phyloP scores from a whole-genome alignment of 2,797 vertebrate genomes.

The Malacoraja senta region DNA sequence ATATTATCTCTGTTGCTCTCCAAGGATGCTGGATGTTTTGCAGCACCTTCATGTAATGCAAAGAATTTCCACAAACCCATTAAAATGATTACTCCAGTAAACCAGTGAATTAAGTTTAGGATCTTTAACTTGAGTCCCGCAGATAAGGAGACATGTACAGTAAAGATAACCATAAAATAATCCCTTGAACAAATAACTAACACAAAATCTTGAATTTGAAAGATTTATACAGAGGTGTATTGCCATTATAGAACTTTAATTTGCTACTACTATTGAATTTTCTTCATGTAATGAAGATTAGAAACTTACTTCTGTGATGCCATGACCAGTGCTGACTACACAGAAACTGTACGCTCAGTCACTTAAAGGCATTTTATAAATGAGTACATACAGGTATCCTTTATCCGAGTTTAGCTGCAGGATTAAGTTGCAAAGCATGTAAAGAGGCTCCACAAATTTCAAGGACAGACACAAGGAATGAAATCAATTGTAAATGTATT shows the following conservation, averaged over 20 bases:
- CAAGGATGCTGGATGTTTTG: no score
- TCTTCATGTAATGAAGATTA: background rate
- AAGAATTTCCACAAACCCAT: slow-evolving; percentile 17
- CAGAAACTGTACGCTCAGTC: background rate
- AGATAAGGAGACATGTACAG: background rate
- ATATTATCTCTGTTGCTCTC: no score
- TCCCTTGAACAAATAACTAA: background rate
- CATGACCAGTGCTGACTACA: no score
- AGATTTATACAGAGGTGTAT: background rate
- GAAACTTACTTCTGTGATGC: background rate
- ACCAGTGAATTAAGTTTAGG: background rate
- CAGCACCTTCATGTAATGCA: background rate
- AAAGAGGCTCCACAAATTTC: background rate
- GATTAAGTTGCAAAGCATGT: background rate
- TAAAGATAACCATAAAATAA: no score
- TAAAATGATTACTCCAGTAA: background rate
- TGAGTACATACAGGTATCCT: background rate
- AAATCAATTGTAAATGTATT: background rate
- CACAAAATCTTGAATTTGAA: background rate
- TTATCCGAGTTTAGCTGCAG: background rate
- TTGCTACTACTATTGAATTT: background rate
- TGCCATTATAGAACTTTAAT: background rate
- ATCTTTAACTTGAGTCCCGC: background rate
- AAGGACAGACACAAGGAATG: background rate
- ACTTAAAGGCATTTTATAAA: background rate